A percentile compares a stretch with the other conserved stretches of the same genome.
Conservation (phyloP, 2,888 invertebrate genomes). For the Vannuccia rotundouncinata region DNA sequence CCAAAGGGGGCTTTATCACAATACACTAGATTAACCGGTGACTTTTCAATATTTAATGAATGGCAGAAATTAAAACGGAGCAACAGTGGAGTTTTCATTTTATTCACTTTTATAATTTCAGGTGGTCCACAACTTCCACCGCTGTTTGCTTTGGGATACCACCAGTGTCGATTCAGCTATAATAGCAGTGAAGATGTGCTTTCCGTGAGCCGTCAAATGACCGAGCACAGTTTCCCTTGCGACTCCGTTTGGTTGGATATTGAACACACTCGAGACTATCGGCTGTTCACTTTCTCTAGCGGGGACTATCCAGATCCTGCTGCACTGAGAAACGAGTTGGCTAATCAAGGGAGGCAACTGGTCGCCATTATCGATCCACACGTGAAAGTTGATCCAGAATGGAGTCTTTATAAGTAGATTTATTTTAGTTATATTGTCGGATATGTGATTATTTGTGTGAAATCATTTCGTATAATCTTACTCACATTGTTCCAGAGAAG, state of each 20-base stretch:
- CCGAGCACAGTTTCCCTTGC: conserved; percentile 76
- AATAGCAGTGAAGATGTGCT: conserved; percentile 89
- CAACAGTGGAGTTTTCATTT: not conserved
- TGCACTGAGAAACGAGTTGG: conserved; percentile 81
- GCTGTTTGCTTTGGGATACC: conserved; percentile 82
- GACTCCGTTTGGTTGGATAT: conserved; percentile 98
- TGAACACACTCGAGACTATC: conserved; percentile 92
- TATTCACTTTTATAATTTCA: not conserved
- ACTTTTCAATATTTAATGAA: too few relatives aligned
- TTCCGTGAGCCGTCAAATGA: conserved; percentile 60
- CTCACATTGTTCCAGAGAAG: conserved; percentile 71
- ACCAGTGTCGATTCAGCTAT: conserved; percentile 98
- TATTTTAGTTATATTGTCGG: too few relatives aligned
- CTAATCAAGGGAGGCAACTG: conserved; percentile 79
- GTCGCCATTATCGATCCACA: conserved; percentile 96
- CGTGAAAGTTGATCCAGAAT: conserved; percentile 68
- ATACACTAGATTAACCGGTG: conserved; percentile 77
- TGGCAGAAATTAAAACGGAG: not conserved
- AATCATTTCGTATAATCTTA: not conserved
- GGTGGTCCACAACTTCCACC: conserved; percentile 52
- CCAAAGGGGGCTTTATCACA: conserved; percentile 79
- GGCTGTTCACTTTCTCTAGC: conserved; percentile 93
- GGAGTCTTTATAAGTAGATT: conserved; percentile 16
- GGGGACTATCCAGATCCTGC: conserved; percentile 77
- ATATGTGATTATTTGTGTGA: not conserved